Evolutionary conservation across 2,797 vertebrate species (phyloP), one percentile per base, ranked within the genome.

Genomic region (Macrochelys suwanniensis): DNA sequence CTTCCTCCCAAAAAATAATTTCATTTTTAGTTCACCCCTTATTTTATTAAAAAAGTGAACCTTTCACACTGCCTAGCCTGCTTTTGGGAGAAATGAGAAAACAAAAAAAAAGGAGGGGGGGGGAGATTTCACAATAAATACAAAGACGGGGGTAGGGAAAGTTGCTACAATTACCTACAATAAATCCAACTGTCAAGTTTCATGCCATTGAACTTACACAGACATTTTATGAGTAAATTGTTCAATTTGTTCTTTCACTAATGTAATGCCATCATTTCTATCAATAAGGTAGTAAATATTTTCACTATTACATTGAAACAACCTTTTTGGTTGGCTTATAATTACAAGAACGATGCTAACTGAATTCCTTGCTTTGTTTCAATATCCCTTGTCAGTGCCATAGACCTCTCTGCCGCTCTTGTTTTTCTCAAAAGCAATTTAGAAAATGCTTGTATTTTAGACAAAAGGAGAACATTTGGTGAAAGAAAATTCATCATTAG

Each of bases 401-500:
- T 97, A 98, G 99, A 99, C 99, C 99, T 99, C 99, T 98, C 98
- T 98, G 99, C 98, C 98, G 99, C 99, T 99, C 98, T 98, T 99
- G 98, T 98, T 99, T 99, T 99, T 99, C 99, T 99, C 99, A 99
- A 99, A 99, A 99, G 99, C 99, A 99, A 99, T 99, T 99, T 99
- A 99, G 99, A 99, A 99, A 99, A 99, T 98, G 98, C 99, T 99
- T 99, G 99, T 99, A 99, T 99, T 99, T 99, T 99, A 99, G 98
- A 99, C 99, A 98, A 99, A 99, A 99, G 98, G 98, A 99, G 99
- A 99, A 99, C 99, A 99, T 99, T 99, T 99, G 99, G 99, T 99
- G 99, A 99, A 99, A 99, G 99, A 99, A 99, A 99, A 99, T 99
- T 99, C 99, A 99, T 99, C 99, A 99, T 99, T 99, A 99, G 99